These are phyloP conservation scores for Microctenopoma steveboyesi DNA, from an alignment of 2,797 vertebrate species.

Conservation along the genomic window DNA sequence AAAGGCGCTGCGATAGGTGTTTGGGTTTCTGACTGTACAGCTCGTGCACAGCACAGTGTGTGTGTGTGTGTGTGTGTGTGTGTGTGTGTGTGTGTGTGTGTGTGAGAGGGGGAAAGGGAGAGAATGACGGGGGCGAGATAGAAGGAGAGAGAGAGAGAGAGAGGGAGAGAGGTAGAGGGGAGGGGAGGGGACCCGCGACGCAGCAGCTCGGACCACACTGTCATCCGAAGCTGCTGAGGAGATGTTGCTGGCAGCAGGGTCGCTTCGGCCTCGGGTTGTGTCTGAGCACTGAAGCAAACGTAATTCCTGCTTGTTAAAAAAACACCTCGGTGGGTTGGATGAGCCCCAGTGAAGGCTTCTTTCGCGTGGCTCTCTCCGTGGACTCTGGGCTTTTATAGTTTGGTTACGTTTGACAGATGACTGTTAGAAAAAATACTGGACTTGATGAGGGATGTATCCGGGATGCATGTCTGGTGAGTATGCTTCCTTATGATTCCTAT, in stretches of 20 bases:
- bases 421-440: constrained; percentile 49
- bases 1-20: constrained; percentile 64
- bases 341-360: constrained; percentile 30
- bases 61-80: constrained; percentile 38
- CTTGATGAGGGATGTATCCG: constrained; percentile 62
- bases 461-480: constrained; percentile 69
- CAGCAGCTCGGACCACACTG: constrained; percentile 68
- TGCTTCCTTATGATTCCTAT: constrained; percentile 23
- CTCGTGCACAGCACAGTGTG: constrained; percentile 59
- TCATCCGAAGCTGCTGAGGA: constrained; percentile 63
- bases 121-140: constrained; percentile 7
- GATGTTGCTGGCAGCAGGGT: constrained; percentile 40
- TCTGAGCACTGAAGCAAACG: constrained; percentile 44
- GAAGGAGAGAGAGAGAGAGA: constrained; percentile 8
- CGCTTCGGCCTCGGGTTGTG: constrained; percentile 35
- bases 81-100: background rate
- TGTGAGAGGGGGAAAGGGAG: no score
- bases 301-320: constrained; percentile 21
- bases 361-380: constrained; percentile 26
- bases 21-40: constrained; percentile 78
- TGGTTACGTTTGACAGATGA: constrained; percentile 25
- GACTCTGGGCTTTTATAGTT: constrained; percentile 54
- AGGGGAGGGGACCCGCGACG: constrained; percentile 61
- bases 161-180: constrained; percentile 19
- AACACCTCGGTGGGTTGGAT: constrained; percentile 36